phyloP scores from a whole-genome alignment of 2,797 vertebrate species.

The Cynodonichthys magdalenae region DNA sequence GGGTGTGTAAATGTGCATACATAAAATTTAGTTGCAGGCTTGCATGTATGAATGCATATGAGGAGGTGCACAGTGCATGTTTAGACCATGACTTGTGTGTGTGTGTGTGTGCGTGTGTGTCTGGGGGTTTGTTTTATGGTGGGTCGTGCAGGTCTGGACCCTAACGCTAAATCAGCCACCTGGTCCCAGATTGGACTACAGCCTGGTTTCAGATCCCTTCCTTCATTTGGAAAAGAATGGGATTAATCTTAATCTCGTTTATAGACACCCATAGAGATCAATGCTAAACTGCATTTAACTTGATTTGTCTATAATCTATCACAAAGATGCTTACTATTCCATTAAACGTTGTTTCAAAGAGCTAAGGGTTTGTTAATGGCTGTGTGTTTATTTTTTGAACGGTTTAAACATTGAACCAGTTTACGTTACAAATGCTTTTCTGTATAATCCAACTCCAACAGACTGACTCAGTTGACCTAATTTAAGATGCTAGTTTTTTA shows the following conservation, averaged over 20 bases:
- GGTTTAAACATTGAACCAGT: slow-evolving; percentile 52
- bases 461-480: slow-evolving; percentile 64
- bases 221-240: slow-evolving; percentile 73
- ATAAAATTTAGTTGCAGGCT: slow-evolving; percentile 23
- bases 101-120: not conserved
- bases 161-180: slow-evolving; percentile 77
- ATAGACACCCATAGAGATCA: slow-evolving; percentile 79
- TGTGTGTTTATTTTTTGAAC: slow-evolving; percentile 29
- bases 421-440: slow-evolving; percentile 46
- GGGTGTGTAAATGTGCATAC: slow-evolving; percentile 31
- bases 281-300: slow-evolving; percentile 79
- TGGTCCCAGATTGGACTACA: slow-evolving; percentile 76
- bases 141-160: slow-evolving; percentile 67
- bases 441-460: slow-evolving; percentile 59
- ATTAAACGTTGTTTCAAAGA: slow-evolving; percentile 61
- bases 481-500: slow-evolving; percentile 51
- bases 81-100: slow-evolving; percentile 11
- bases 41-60: slow-evolving; percentile 42
- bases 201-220: slow-evolving; percentile 65
- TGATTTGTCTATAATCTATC: slow-evolving; percentile 76
- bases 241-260: slow-evolving; percentile 79
- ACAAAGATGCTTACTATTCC: slow-evolving; percentile 76
- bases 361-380: slow-evolving; percentile 53
- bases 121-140: not conserved
- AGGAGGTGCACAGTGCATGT: slow-evolving; percentile 4